Evolutionary conservation across 2,797 vertebrate species (phyloP), one percentile per base, ranked within the genome.

Genomic region (Macrochelys suwanniensis): DNA sequence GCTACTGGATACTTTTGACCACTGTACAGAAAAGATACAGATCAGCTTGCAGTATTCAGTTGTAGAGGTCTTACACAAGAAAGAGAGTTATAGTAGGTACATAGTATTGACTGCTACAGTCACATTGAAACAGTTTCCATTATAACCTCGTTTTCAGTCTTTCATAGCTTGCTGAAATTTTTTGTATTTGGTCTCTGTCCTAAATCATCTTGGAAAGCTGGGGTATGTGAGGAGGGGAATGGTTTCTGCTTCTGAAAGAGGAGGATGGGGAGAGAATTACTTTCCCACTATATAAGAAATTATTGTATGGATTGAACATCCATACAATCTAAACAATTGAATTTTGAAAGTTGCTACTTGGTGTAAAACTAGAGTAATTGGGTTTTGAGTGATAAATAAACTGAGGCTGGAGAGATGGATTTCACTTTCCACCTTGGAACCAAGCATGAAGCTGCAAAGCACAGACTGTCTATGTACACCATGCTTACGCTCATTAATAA

Each of bases 401-500:
- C 76, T 96, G 89, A 28, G 16, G 8, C 19, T 3, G 0, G 84
- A 77, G 79, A 96, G 96, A 80, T 71, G 61, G 85, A 89, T 93
- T 68, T 3, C 49, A 61, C 49, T 95, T 96, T 81, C 94, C 92
- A 95, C 92, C 93, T 85, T 91, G 87, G 89, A 94, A 65, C 28
- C 28, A 68, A 79, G 51, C 26, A 59, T 59, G 57, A 59, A 59
- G 57, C 26, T 31, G 57, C 57, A 59, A 31, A 59, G 57, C 57
- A 59, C 26, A 28, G 26, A 59, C 57, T 31, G 57, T 28, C 57
- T 59, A 26, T 59, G 57, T 28, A 31, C 57, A 31, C 57, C 28
- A 59, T 59, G 5, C 26, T 59, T 59, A 59, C 5, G 26, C 57
- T 31, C 57, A 28, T 59, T 59, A 59, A 59, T 26, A 59, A 10